Percentiles rank a stretch among this genome's conserved stretches.
Evolutionary conservation across 2,797 vertebrate genomes (phyloP).

Genomic region (Molossus alvarezi): DNA sequence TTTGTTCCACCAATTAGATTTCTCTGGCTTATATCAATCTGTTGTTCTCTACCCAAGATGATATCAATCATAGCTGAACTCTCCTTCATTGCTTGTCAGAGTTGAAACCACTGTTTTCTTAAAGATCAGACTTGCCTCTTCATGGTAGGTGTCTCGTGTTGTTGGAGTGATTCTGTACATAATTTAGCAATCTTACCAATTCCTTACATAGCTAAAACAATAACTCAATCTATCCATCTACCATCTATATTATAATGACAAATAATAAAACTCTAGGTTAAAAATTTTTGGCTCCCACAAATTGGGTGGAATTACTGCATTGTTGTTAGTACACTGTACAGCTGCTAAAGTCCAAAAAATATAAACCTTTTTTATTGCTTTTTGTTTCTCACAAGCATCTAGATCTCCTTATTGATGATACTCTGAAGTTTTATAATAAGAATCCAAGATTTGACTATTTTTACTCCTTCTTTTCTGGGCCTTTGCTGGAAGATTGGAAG

Average conservation of each 20-base stretch:
- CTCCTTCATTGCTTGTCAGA: neutral
- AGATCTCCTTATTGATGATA: constrained; percentile 3
- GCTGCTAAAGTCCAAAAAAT: neutral
- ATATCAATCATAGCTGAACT: neutral
- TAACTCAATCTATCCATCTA: neutral
- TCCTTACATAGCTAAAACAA: neutral
- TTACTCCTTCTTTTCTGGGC: neutral
- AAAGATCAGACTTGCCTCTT: neutral
- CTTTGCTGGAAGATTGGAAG: neutral
- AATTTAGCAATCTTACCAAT: neutral
- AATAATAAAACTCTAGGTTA: neutral
- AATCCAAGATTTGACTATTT: neutral
- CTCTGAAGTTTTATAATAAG: neutral
- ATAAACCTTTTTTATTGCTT: neutral
- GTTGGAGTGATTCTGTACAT: neutral
- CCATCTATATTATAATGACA: neutral
- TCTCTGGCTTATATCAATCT: neutral
- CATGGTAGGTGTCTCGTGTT: neutral
- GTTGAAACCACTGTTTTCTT: neutral
- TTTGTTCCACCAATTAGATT: neutral
- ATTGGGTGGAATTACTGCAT: neutral
- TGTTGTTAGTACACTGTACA: neutral
- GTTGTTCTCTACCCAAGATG: neutral
- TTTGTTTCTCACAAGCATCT: constrained; percentile 27
- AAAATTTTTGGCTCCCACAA: neutral